Percentiles rank a stretch among this genome's conserved stretches.
These are phyloP conservation scores for Rissa tridactyla DNA, from an alignment of 2,113 vertebrate genomes.

Conservation along the genomic window DNA sequence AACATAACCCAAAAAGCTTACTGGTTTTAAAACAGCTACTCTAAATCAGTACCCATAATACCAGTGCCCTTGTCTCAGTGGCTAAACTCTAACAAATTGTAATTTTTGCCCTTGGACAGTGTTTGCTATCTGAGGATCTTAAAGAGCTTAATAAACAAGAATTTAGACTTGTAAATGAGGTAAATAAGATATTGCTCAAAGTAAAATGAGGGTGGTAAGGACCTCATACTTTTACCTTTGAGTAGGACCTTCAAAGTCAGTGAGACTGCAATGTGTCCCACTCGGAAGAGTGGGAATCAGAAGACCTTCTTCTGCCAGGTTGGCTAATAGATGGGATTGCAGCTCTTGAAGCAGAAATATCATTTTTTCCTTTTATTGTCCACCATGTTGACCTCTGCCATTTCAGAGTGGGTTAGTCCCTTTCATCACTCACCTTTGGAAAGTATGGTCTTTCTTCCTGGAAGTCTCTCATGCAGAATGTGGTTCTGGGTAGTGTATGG, in stretches of 20 bases:
- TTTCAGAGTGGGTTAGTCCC: background rate
- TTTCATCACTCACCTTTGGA: background rate
- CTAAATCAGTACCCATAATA: background rate
- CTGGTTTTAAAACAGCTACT: background rate
- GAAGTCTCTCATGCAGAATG: background rate
- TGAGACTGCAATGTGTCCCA: background rate
- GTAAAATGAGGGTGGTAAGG: background rate
- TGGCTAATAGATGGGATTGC: background rate
- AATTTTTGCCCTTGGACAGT: background rate
- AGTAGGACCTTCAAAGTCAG: background rate
- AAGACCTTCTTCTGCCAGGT: background rate
- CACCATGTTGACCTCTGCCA: background rate
- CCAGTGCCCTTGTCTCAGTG: background rate
- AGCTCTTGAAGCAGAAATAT: background rate
- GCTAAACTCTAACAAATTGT: background rate
- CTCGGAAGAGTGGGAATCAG: background rate
- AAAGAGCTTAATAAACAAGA: background rate
- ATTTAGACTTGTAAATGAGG: background rate
- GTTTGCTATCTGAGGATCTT: background rate
- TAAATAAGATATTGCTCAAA: background rate
- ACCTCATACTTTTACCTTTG: background rate
- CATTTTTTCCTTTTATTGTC: background rate
- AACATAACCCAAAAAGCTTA: background rate
- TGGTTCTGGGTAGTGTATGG: background rate
- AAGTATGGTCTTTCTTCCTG: background rate